Base-by-base conservation (phyloP, 35 echinoderm and acorn worm genomes). In the Ophioderma brevispina region DNA sequence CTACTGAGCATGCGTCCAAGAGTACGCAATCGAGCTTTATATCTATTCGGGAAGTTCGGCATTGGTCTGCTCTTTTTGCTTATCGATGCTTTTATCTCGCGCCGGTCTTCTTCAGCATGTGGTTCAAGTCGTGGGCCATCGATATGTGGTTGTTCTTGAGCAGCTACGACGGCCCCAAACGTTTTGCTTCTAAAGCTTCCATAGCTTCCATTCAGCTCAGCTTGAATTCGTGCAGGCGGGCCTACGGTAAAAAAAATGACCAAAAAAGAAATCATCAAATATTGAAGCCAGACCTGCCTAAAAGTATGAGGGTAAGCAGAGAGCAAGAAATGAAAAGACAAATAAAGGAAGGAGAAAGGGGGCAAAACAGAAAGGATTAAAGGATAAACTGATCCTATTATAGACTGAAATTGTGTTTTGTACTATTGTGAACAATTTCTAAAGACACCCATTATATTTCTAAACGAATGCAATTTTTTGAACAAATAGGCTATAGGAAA, bases 1-100 rank as follows among this genome's bases (percentile, higher is more conserved):
- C 59, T 70, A 70, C 59, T 70, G 59, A 70, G 59, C 59, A 70
- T 70, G 59, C 59, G 59, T 25, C 59, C 59, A 25, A 70, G 59
- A 15, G 59, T 70, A 3, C 59, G 59, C 1, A 70, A 25, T 15
- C 59, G 10, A 13, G 15, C n/a, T 70, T 70, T 70, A 8, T 70
- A n/a, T 25, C 15, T 8, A 25, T 2, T 70, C 59, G 4, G 59
- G 59, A 30, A 70, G 8, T 11, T 52, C n/a, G 59, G 4, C 6
- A 70, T 70, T 25, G 28, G 10, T 25, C 6, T 70, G 2, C n/a
- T 70, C 59, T 15, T 70, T 25, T 70, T 70, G 10, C 2, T 70
- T 70, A 25, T 3, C 59, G 28, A n/a, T n/a, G 10, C 59, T 70
- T 70, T 25, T 1, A 15, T 25, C n/a, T 70, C 59, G 59, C 3